These are phyloP conservation scores for Pelobates cultripes DNA, from an alignment of 2,797 vertebrate species.

Conservation along the genomic window DNA sequence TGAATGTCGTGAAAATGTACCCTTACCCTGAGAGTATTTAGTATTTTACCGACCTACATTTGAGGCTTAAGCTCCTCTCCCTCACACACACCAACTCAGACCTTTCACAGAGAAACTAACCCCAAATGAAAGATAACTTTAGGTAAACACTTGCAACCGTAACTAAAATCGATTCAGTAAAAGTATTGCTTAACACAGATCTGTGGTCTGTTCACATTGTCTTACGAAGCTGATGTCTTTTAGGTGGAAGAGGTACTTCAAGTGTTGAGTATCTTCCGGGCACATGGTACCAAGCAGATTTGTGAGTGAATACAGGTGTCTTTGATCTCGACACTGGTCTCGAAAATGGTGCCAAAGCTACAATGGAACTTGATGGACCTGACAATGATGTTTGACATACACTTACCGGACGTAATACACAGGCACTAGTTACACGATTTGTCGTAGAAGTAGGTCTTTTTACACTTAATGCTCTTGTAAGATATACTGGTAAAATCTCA, in stretches of 20 bases:
- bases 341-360: slow-evolving; percentile 45
- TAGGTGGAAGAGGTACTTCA: slow-evolving; percentile 44
- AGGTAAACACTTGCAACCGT: no score
- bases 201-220: no score
- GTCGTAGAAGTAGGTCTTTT: slow-evolving; percentile 9
- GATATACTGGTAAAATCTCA: neutral
- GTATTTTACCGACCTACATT: no score
- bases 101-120: no score
- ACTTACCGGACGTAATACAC: slow-evolving; percentile 31
- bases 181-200: no score
- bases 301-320: slow-evolving; percentile 21
- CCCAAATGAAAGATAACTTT: no score
- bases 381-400: slow-evolving; percentile 27
- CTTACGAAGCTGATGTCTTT: slow-evolving; percentile 40
- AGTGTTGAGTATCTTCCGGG: slow-evolving; percentile 23
- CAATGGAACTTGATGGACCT: slow-evolving; percentile 38
- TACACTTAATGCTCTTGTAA: slow-evolving; percentile 18
- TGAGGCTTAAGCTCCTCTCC: no score
- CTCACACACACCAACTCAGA: no score
- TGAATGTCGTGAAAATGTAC: no score
- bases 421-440: neutral
- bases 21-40: no score
- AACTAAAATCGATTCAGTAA: no score
- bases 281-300: slow-evolving; percentile 58
- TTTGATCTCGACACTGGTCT: slow-evolving; percentile 38